A percentile compares a stretch with the other conserved stretches of the same genome.
Evolutionary conservation across 2,888 invertebrate genomes (phyloP).

Genomic region (Eupeodes latifasciatus): DNA sequence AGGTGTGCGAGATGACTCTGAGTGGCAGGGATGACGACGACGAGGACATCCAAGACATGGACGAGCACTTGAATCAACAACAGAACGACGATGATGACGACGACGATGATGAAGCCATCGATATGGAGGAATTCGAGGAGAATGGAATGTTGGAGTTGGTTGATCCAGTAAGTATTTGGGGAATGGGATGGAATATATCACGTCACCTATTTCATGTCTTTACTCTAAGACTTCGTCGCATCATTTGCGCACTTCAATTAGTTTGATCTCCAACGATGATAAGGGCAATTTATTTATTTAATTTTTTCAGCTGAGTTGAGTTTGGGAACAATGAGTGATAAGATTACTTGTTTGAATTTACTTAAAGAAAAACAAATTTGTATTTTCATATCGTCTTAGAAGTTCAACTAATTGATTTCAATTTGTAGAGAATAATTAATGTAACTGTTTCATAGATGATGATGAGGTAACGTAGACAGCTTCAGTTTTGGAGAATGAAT

Average conservation of each 20-base stretch:
- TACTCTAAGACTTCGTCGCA: background rate
- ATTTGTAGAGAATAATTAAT: no score
- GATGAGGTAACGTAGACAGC: no score
- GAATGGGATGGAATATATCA: no score
- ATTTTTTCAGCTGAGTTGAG: background rate
- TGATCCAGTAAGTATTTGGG: constrained; percentile 88
- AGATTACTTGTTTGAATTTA: background rate
- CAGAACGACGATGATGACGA: constrained; percentile 89
- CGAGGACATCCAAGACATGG: constrained; percentile 83
- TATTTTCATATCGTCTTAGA: background rate
- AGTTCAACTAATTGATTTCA: no score
- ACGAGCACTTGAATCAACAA: constrained; percentile 83
- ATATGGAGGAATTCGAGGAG: constrained; percentile 99
- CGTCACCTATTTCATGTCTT: background rate
- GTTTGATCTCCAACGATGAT: constrained; percentile 23
- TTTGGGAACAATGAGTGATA: background rate
- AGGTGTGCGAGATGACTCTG: constrained; percentile 93
- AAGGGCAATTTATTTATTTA: constrained; percentile 16
- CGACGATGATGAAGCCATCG: constrained; percentile 96
- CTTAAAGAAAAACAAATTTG: background rate
- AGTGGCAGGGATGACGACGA: constrained; percentile 89
- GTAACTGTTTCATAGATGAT: no score
- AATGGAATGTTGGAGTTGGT: constrained; percentile 97
- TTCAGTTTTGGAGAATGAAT: no score
- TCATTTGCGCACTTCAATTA: constrained; percentile 22